Evolutionary conservation across 2,113 vertebrate genomes (phyloP).

Genomic region (Scolopax mira): DNA sequence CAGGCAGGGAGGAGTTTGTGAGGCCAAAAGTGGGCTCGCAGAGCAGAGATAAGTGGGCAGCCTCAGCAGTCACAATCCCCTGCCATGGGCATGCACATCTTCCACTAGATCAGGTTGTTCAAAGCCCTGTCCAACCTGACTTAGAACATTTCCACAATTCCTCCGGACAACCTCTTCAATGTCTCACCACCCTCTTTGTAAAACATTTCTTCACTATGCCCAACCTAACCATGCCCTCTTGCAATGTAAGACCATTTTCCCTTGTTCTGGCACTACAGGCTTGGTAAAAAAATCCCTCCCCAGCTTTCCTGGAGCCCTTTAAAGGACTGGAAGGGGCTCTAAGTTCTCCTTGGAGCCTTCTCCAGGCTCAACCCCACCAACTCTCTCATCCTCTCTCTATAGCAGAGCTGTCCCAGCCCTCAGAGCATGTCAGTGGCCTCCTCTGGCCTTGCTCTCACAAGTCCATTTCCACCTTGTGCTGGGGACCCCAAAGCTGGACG

Average conservation of each 20-base stretch:
- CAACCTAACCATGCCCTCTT: background rate
- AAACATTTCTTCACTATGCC: background rate
- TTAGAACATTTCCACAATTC: background rate
- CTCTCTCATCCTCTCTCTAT: background rate
- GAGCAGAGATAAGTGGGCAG: background rate
- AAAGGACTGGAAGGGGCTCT: rapidly evolving
- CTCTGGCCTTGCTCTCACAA: background rate
- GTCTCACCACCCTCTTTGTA: background rate
- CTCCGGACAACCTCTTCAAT: background rate
- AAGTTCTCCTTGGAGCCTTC: rapidly evolving
- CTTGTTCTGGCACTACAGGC: background rate
- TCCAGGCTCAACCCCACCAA: background rate
- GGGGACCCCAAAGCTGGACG: background rate
- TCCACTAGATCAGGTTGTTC: rapidly evolving
- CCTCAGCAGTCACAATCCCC: rapidly evolving
- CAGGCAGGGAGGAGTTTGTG: background rate
- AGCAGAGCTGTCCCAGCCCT: background rate
- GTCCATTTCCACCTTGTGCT: background rate
- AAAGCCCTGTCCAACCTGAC: rapidly evolving
- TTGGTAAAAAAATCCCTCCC: background rate
- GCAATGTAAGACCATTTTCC: background rate
- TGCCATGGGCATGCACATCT: background rate
- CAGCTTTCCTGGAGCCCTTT: background rate
- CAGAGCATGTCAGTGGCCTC: background rate
- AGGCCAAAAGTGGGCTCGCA: rapidly evolving